Base-by-base conservation (phyloP, 1,140 invertebrate species). In the Panulirus ornatus region DNA sequence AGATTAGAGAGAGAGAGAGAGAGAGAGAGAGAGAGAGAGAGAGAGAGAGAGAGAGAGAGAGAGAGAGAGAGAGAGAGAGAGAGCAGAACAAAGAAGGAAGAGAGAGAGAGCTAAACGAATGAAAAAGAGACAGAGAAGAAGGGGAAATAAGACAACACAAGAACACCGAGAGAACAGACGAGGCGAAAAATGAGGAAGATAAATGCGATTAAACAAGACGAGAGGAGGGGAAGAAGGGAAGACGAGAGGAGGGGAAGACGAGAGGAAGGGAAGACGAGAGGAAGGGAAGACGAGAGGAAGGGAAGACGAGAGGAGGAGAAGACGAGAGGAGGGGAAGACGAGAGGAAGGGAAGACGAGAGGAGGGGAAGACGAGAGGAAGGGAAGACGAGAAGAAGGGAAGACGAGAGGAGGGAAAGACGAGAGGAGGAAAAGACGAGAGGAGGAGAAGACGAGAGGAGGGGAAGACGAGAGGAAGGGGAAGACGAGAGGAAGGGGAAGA, bases 31-130 rank as follows among this genome's bases (percentile, higher is more conserved):
- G n/a, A n/a, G n/a, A n/a, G n/a, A n/a, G n/a, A n/a, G n/a, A n/a
- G n/a, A n/a, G n/a, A n/a, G n/a, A n/a, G n/a, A n/a, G n/a, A n/a
- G n/a, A n/a, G n/a, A n/a, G n/a, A n/a, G n/a, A n/a, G n/a, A n/a
- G n/a, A n/a, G n/a, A n/a, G n/a, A n/a, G 75, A 78, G 75, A 78
- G 75, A 78, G 75, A 78, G 75, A 58, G 54, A 78, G 36, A 19
- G 16, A 73, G 40, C 22, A 44, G n/a, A 22, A 34, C n/a, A 40
- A 44, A 16, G 40, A 6, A 8, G 40, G 30, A 40, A 5, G 0
- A 9, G 42, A 44, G 19, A 47, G 38, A 36, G 42, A 47, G 34
- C 5, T 27, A 34, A n/a, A n/a, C n/a, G 34, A 34, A 47, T 47
- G 44, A 47, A 11, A 19, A 70, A 11, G 44, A 47, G 44, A 47